Base-by-base conservation (phyloP, 2,888 invertebrate species). In the Ernsta delagoae region DNA sequence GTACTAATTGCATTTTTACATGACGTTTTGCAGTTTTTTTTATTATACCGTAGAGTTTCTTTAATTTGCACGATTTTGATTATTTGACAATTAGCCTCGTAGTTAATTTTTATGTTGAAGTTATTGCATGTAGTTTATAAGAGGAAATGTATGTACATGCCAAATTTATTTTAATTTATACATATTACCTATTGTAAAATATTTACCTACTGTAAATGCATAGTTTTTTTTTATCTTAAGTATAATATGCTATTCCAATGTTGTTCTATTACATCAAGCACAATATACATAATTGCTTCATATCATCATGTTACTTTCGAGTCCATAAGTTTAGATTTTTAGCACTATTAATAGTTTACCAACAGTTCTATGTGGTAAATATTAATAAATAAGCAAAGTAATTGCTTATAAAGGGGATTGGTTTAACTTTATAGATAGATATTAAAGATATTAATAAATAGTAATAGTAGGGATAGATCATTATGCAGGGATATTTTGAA, bases 1-100 rank as follows among this genome's bases (percentile, higher is more conserved):
- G 90, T 91, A 90, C 77, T 86, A 80, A 79, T 74, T 78, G 71
- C 77, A 71, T 75, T 72, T 75, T 77, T 79, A 72, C 70, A 70
- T 71, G 70, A 67, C n/a, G 24, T 24, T 53, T 53, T 53, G 48
- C 56, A 57, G 16, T 39, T 36, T 60, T 50, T 61, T 56, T 67
- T 56, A 34, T 34, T 8, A n/a, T 56, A 56, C 56, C 34, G 43
- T 50, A 61, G 60, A 54, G 53, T 54, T 59, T 60, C 24, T 53
- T 65, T 65, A 54, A 45, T 65, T 65, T 70, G 74, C 73, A 73
- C 74, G 75, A 57, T 70, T 65, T 56, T 67, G 16, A 57, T 11
- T 36, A 16, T 59, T 36, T 56, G 7, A 16, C 9, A 39, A 43
- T 34, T 12, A 12, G 36, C n/a, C 12, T 59, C 39, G 39, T 39